Base-by-base conservation (phyloP, 2,113 vertebrate species). In the Benitochromis conjunctus region DNA sequence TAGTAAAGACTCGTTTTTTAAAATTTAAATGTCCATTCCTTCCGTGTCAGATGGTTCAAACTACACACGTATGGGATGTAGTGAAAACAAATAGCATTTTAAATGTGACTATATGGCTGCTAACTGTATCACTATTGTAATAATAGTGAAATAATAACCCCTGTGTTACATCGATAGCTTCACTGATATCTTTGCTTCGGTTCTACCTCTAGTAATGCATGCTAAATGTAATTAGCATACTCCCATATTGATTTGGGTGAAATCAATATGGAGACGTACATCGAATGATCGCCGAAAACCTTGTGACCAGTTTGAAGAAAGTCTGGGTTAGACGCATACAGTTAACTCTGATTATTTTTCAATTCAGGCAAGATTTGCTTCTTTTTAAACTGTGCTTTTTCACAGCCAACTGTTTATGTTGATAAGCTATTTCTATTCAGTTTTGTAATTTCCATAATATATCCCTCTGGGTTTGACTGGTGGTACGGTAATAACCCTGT, bases 341-440 rank as follows among this genome's bases (percentile, higher is more conserved):
- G 48, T 56, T 66, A 71, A 74, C 26, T 41, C 14, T 38, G 36
- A 80, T 82, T 41, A 18, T 83, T 55, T 41, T 82, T 38, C 8
- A 34, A 5, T 77, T 34, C 7, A 51, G 21, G 18, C 41, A 55
- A 14, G 36, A 6, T 62, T 82, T 38, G 6, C 6, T 48, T 83
- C 10, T 1, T 16, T 79, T 86, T 34, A 66, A 82, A 85, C 14
- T 5, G 18, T 38, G 43, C 36, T 36, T 81, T 57, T 38, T 46
- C 38, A 80, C 16, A 26, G 21, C 58, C 41, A 11, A 64, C 84
- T 83, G 82, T 85, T 79, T 74, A 87, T 69, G 79, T 82, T 84
- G 86, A 86, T 86, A 83, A 89, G 66, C 88, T 69, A 48, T 88
- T 88, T 87, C 62, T 77, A 54, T 90, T 92, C 82, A 74, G 8